phyloP scores from a whole-genome alignment of 64 coral and sea anemone species.

The Pachyseris speciosa region DNA sequence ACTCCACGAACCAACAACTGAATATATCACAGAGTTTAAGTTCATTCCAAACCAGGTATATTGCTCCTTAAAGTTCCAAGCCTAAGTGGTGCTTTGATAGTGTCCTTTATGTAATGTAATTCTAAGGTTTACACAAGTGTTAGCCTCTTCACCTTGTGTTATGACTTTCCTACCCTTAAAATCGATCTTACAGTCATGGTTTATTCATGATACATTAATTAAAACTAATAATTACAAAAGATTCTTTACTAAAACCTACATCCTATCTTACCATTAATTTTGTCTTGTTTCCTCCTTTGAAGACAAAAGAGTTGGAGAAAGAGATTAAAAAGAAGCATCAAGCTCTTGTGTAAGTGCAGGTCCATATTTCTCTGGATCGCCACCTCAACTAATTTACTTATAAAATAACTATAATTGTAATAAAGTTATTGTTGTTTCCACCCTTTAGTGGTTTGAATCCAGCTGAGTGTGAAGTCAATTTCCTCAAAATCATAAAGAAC shows the following conservation, averaged over 20 bases:
- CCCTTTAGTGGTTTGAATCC: conserved; percentile 87
- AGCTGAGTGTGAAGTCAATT: conserved; percentile 96
- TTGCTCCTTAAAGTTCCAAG: neutral
- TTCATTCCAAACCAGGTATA: conserved; percentile 92
- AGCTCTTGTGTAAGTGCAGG: conserved; percentile 75
- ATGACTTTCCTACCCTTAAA: no score
- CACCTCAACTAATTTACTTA: neutral
- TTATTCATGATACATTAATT: no score
- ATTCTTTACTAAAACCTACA: no score
- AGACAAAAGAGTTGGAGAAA: conserved; percentile 95
- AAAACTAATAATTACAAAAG: no score
- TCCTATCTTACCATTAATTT: neutral
- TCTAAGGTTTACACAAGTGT: no score
- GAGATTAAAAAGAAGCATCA: conserved; percentile 90
- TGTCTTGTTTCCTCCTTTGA: neutral
- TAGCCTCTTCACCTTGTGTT: no score
- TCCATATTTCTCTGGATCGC: neutral
- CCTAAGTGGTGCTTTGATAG: neutral
- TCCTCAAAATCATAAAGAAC: conserved; percentile 77
- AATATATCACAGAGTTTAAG: conserved; percentile 95
- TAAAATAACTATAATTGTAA: neutral
- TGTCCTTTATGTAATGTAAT: no score
- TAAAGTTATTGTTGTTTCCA: neutral
- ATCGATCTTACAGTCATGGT: no score
- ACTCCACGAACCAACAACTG: conserved; percentile 77